Base-by-base conservation (phyloP, 2,113 vertebrate genomes). In the Typhlomys cinereus region DNA sequence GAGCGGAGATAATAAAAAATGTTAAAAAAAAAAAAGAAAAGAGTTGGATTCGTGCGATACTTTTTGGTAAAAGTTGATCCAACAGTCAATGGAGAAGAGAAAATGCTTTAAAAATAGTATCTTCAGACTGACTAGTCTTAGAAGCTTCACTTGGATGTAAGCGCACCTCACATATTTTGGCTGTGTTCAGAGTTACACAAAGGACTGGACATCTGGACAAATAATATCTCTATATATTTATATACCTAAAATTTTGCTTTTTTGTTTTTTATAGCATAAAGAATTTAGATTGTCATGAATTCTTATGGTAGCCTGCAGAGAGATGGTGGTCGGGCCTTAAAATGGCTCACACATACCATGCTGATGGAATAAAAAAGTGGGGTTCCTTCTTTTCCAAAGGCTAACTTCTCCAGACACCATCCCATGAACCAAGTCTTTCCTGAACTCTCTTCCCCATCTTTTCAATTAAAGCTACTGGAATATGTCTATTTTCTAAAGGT, bases 61-160 rank as follows among this genome's bases (percentile, higher is more conserved):
- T n/a, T n/a, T n/a, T n/a, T n/a, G 48, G 61, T 44, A 90, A 89
- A 91, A 81, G 18, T 1, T 64, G 25, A 92, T 73, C 44, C 48
- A 84, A 84, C 89, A 81, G 52, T 64, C 52, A 89, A 64, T 81
- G 34, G 29, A 94, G 44, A 15, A 90, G 36, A 91, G 44, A 81
- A 8, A 80, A 89, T 59, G 88, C 50, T 89, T 52, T 81, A 34
- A 41, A 88, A 88, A 85, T 44, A 41, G 66, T 67, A 80, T 78
- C 57, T 81, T 85, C 50, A 70, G 50, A 69, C 5, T 8, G 39
- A 70, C 12, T 69, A 74, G 64, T 31, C 88, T 69, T 25, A 71
- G n/a, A 79, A 89, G 81, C 41, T 81, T 36, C 10, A 81, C 41
- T 69, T 69, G 41, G 52, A 74, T 73, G n/a, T 46, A 21, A 86